These are phyloP conservation scores for Brachylomia viminalis DNA, from an alignment of 2,888 invertebrate species.

Conservation along the genomic window DNA sequence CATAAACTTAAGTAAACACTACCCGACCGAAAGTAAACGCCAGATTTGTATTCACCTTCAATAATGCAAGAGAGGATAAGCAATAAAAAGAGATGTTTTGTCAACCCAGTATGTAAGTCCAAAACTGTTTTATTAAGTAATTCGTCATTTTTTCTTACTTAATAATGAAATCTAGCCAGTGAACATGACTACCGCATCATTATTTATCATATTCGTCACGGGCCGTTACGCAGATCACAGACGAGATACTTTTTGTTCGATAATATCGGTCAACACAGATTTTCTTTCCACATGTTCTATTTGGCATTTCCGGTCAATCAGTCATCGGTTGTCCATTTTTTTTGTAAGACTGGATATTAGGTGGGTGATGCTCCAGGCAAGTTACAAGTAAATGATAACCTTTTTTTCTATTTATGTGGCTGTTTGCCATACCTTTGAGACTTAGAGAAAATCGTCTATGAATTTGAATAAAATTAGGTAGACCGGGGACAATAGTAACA, in stretches of 20 bases:
- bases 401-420: too few relatives aligned
- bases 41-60: too few relatives aligned
- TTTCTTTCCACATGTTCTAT: constrained; percentile 30
- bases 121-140: not conserved
- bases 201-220: constrained; percentile 31
- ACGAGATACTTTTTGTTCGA: constrained; percentile 32
- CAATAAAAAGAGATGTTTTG: not conserved
- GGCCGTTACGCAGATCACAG: constrained; percentile 18
- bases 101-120: too few relatives aligned
- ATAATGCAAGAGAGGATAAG: not conserved
- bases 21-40: too few relatives aligned
- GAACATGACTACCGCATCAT: not conserved
- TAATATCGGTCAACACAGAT: constrained; percentile 37
- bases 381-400: too few relatives aligned
- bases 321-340: constrained; percentile 19
- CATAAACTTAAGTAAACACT: too few relatives aligned
- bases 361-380: too few relatives aligned
- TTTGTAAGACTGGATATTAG: too few relatives aligned
- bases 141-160: not conserved
- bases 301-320: constrained; percentile 34
- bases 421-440: too few relatives aligned
- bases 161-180: not conserved
- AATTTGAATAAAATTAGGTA: too few relatives aligned
- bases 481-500: too few relatives aligned
- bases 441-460: too few relatives aligned